These are phyloP conservation scores for Protobothrops mucrosquamatus DNA, from an alignment of 2,113 vertebrate species.

Conservation along the genomic window DNA sequence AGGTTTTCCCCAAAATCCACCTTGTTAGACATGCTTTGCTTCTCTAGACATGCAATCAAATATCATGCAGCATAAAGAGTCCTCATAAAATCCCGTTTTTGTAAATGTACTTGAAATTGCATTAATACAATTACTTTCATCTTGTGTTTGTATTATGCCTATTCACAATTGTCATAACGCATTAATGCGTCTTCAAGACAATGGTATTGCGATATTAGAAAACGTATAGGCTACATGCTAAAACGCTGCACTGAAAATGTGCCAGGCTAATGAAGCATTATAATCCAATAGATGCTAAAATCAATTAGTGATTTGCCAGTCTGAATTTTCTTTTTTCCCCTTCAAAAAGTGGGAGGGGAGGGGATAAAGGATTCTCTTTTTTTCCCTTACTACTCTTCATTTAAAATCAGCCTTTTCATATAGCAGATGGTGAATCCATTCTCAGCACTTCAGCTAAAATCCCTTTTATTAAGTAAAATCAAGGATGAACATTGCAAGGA, in stretches of 20 bases:
- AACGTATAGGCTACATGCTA: neutral
- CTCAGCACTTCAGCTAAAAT: conserved; percentile 76
- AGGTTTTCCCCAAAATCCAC: neutral
- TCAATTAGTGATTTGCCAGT: conserved; percentile 47
- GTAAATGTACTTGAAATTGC: conserved; percentile 15
- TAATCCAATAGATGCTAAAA: conserved; percentile 46
- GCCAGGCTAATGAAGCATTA: conserved; percentile 48
- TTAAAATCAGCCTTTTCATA: conserved; percentile 76
- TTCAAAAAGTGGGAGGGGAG: conserved; percentile 33
- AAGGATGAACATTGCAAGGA: conserved; percentile 78
- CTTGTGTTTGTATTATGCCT: conserved; percentile 17
- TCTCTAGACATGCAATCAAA: conserved; percentile 16
- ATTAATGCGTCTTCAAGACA: conserved; percentile 21
- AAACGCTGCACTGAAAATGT: conserved; percentile 42
- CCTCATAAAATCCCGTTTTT: conserved; percentile 10
- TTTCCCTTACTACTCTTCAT: conserved; percentile 64
- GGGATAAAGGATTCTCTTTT: conserved; percentile 55
- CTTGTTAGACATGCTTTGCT: neutral
- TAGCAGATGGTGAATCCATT: conserved; percentile 87
- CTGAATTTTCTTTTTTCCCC: conserved; percentile 53
- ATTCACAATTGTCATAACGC: neutral
- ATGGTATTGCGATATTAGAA: neutral
- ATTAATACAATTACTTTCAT: conserved; percentile 6
- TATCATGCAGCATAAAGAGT: neutral
- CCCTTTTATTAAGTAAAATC: conserved; percentile 91